Percentiles rank a stretch among this genome's conserved stretches.
Conservation (phyloP, 2,888 invertebrate genomes). For the Iselma pallidipennis region DNA sequence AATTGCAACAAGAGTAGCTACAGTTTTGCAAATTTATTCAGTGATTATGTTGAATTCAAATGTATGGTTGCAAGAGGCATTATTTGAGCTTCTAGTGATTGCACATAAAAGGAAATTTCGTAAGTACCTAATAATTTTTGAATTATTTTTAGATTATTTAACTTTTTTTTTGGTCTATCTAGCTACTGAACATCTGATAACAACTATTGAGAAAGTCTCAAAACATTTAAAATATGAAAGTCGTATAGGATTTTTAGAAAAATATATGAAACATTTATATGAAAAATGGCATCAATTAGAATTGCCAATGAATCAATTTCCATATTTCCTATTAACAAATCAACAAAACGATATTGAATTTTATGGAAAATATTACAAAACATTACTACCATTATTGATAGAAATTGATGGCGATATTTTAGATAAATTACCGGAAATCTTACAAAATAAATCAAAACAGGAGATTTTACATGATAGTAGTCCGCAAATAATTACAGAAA, state of each 20-base stretch:
- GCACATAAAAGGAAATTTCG: conserved; percentile 56
- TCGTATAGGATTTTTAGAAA: conserved; percentile 54
- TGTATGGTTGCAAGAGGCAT: conserved; percentile 58
- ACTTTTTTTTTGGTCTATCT: conserved; percentile 25
- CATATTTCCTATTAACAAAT: conserved; percentile 13
- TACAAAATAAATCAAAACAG: neutral
- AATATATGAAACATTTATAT: conserved; percentile 58
- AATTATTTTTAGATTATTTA: conserved; percentile 7
- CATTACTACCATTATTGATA: conserved; percentile 55
- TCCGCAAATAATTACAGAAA: neutral
- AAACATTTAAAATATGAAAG: conserved; percentile 38
- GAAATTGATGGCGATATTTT: conserved; percentile 44
- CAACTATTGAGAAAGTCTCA: conserved; percentile 35
- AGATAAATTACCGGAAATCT: conserved; percentile 6
- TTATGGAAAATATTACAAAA: conserved; percentile 50
- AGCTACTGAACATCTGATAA: conserved; percentile 33
- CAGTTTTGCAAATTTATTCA: conserved; percentile 62
- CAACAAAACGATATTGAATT: conserved; percentile 49
- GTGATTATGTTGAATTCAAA: conserved; percentile 60
- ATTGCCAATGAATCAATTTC: neutral
- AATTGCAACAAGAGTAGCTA: conserved; percentile 61
- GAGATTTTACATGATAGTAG: conserved; percentile 23
- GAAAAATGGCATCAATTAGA: conserved; percentile 44
- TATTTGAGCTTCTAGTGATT: conserved; percentile 61
- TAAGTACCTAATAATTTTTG: conserved; percentile 18